Percentiles rank a stretch among this genome's conserved stretches.
Conservation (phyloP, 53 echinoderm and acorn worm species). For the Antedon mediterranea region DNA sequence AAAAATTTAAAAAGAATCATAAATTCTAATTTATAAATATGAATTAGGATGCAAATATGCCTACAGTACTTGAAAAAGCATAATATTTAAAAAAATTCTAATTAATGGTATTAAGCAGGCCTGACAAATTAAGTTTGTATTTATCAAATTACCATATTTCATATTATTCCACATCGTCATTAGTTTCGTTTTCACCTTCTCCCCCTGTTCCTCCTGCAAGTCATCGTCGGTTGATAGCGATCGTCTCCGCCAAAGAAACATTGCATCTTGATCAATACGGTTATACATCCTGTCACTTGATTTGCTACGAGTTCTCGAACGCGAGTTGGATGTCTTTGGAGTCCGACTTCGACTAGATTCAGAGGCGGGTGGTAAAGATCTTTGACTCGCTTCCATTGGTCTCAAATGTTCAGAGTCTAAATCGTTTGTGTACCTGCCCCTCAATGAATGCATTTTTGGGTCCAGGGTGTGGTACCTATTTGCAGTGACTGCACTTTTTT, state of each 20-base stretch:
- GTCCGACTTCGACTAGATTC: background rate
- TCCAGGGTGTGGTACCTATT: background rate
- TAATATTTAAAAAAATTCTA: too few relatives aligned
- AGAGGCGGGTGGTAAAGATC: background rate
- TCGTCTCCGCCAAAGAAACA: background rate
- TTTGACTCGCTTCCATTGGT: background rate
- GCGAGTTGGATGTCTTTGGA: slow-evolving; percentile 12
- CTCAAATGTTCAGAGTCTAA: background rate
- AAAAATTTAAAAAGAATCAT: too few relatives aligned
- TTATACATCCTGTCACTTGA: slow-evolving; percentile 48
- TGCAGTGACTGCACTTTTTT: background rate
- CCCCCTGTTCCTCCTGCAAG: slow-evolving; percentile 43
- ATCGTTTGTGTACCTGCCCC: background rate
- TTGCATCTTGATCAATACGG: background rate
- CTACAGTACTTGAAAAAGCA: too few relatives aligned
- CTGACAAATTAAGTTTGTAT: too few relatives aligned
- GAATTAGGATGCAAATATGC: too few relatives aligned
- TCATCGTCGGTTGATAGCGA: slow-evolving; percentile 20
- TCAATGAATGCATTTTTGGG: background rate
- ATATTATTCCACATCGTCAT: slow-evolving; percentile 97
- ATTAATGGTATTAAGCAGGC: too few relatives aligned
- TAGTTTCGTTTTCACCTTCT: slow-evolving; percentile 75
- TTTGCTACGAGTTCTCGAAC: slow-evolving; percentile 49
- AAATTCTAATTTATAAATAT: too few relatives aligned
- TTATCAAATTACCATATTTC: slow-evolving; percentile 69